phyloP scores from a whole-genome alignment of 2,113 vertebrate species.

The Deroptyus accipitrinus region DNA sequence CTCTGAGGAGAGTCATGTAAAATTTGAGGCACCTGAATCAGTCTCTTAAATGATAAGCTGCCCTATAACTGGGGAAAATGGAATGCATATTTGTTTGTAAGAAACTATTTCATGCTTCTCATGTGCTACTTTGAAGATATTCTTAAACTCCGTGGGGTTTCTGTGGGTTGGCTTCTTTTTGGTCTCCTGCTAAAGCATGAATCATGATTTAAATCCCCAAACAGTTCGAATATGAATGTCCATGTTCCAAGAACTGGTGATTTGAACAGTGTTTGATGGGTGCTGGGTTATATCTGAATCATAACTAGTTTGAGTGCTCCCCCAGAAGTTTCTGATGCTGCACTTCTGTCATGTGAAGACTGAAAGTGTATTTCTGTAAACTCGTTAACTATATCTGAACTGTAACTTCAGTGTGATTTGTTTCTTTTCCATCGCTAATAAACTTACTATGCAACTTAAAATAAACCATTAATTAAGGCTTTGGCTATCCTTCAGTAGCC shows the following conservation, averaged over 20 bases:
- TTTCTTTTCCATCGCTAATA: neutral
- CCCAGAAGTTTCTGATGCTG: neutral
- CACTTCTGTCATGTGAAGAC: neutral
- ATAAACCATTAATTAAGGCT: neutral
- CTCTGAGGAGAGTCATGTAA: neutral
- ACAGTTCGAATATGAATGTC: neutral
- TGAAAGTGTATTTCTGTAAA: neutral
- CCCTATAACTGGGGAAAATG: neutral
- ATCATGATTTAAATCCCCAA: neutral
- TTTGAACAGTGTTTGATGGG: neutral
- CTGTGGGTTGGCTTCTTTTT: neutral
- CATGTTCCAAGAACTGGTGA: neutral
- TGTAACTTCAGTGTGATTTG: neutral
- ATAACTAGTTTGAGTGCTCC: neutral
- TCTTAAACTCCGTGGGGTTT: neutral
- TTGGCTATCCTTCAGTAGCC: neutral
- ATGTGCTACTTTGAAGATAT: neutral
- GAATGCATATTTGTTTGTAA: neutral
- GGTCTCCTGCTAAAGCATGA: neutral
- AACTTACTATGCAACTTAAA: neutral
- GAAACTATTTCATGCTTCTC: neutral
- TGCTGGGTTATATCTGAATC: neutral
- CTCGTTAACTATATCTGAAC: neutral
- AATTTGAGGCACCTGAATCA: neutral
- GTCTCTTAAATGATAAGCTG: neutral